These are phyloP conservation scores for Chrysolina americana DNA, from an alignment of 2,888 invertebrate species.

Conservation along the genomic window DNA sequence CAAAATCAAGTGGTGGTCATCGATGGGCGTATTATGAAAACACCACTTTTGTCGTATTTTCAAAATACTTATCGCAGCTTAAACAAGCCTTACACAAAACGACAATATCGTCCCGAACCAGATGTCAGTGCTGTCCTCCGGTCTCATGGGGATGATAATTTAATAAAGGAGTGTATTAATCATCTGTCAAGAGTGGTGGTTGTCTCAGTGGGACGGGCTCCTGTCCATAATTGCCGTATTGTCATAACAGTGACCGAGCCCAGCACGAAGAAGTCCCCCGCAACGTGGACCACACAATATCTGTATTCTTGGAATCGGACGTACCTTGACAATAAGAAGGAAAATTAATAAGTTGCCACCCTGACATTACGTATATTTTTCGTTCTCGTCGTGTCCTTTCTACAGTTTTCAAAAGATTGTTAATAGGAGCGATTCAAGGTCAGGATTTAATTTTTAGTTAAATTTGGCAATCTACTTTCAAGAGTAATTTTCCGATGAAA, in stretches of 20 bases:
- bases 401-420: too few species aligned
- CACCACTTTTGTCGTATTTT: conserved; percentile 10
- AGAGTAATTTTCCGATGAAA: too few species aligned
- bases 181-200: conserved; percentile 65
- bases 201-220: conserved; percentile 65
- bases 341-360: conserved; percentile 40
- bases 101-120: conserved; percentile 22
- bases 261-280: conserved; percentile 57
- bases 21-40: conserved; percentile 28
- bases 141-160: conserved; percentile 66
- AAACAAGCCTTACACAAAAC: conserved; percentile 26
- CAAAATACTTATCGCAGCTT: conserved; percentile 16
- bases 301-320: conserved; percentile 57
- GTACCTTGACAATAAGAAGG: conserved; percentile 28
- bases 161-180: conserved; percentile 68
- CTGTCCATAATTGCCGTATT: conserved; percentile 68
- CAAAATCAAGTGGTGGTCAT: conserved; percentile 20
- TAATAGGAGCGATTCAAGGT: too few species aligned
- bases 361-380: background rate
- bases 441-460: too few species aligned
- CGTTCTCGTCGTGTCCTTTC: too few species aligned
- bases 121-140: conserved; percentile 26
- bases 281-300: conserved; percentile 64
- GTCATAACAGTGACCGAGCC: conserved; percentile 66
- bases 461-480: too few species aligned